Base-by-base conservation (phyloP, 2,888 invertebrate genomes). In the Ochlodes sylvanus region DNA sequence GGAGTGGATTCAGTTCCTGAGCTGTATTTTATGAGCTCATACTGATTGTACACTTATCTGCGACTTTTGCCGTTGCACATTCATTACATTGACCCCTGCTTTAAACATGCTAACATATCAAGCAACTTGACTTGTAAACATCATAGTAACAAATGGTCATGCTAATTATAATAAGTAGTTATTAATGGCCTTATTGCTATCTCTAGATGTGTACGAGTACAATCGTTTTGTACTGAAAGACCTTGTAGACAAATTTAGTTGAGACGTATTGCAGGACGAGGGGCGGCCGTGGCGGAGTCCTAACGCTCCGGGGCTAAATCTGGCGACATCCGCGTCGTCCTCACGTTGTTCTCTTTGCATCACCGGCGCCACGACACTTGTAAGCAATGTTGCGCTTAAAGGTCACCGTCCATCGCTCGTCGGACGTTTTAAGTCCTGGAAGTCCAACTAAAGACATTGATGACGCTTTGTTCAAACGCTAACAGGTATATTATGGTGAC, bases 241-340 rank as follows among this genome's bases (percentile, higher is more conserved):
- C 72, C 73, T 70, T 71, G 72, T 75, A 72, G 77, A 79, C 81
- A 79, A 79, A 87, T 84, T 88, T 86, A 86, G 86, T 84, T 79
- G 75, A 78, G 82, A 81, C 80, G 82, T 86, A 85, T 86, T 77
- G 84, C 83, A 80, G 81, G 78, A 76, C 78, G 81, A 83, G 79
- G 76, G 77, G 79, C 77, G n/a, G 15, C 42, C 68, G 77, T 68
- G 58, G 70, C 63, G 44, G 17, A 47, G 15, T 47, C 17, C 21
- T 52, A 21, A 52, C 19, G 21, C 19, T 21, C 21, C 52, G 5
- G 73, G 75, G 82, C 90, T 91, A 90, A 90, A 86, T 88, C 79
- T 75, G 83, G 86, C 85, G 77, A 85, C 86, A 88, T 87, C 86
- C 88, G 86, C 83, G 85, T 52, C 21, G 52, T 4, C 0, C 6